A percentile compares a stretch with the other conserved stretches of the same genome.
Evolutionary conservation across 1,140 invertebrate genomes (phyloP).

Genomic region (Drosophila littoralis): DNA sequence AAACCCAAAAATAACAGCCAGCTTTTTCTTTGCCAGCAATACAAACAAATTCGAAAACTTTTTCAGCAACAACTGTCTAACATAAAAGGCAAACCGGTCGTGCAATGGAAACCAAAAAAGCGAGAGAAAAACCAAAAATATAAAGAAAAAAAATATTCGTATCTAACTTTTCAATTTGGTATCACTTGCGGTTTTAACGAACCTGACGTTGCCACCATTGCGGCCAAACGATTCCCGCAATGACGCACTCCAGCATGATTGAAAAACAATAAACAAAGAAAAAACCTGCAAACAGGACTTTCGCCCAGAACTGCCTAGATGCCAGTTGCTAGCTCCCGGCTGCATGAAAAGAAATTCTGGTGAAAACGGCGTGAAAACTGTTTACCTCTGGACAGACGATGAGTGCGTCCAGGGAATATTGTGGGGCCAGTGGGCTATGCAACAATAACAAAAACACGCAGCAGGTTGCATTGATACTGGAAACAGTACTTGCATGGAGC

Average conservation of each 20-base stretch:
- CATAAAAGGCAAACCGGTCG: background rate
- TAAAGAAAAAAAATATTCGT: conserved; percentile 19
- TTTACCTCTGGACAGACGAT: conserved; percentile 35
- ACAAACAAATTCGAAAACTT: conserved; percentile 15
- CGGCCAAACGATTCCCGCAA: conserved; percentile 32
- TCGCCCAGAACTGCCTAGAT: conserved; percentile 16
- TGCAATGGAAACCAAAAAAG: background rate
- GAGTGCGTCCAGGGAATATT: conserved; percentile 30
- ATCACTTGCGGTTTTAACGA: conserved; percentile 60
- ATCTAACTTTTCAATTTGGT: conserved; percentile 64
- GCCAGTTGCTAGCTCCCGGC: background rate
- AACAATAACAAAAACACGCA: conserved; percentile 34
- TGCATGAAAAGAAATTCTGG: conserved; percentile 45
- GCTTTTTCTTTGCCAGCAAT: background rate
- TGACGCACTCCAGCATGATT: conserved; percentile 63
- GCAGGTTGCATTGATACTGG: conserved; percentile 55
- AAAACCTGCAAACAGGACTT: background rate
- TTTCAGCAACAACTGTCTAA: background rate
- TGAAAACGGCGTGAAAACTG: conserved; percentile 70
- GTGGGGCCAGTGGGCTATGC: conserved; percentile 23
- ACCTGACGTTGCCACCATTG: conserved; percentile 24
- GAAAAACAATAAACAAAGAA: conserved; percentile 66
- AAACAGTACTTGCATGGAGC: conserved; percentile 1
- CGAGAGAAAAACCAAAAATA: background rate
- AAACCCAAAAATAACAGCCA: background rate